phyloP scores from a whole-genome alignment of 2,113 vertebrate genomes.

The Macrotis lagotis region DNA sequence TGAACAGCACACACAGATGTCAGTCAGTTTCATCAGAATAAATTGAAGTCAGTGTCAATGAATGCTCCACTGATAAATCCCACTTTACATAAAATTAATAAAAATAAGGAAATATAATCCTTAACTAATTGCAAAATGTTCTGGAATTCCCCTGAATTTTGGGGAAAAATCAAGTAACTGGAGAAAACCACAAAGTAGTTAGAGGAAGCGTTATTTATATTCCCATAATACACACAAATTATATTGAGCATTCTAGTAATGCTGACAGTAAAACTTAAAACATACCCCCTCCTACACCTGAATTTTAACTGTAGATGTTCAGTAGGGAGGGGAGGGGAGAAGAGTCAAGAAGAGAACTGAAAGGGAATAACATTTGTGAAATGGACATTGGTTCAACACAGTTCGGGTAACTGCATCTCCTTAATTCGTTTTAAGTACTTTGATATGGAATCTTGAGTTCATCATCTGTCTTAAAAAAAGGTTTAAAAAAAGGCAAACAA shows the following conservation, averaged over 20 bases:
- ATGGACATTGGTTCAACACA: not conserved
- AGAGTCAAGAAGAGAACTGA: not conserved
- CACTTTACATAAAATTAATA: slow-evolving; percentile 93
- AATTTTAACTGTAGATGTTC: slow-evolving; percentile 40
- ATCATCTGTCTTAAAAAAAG: not conserved
- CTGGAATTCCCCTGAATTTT: slow-evolving; percentile 88
- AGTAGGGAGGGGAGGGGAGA: not conserved
- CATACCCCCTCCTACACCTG: slow-evolving; percentile 15
- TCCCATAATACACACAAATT: slow-evolving; percentile 59
- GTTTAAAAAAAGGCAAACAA: not conserved
- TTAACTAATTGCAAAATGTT: slow-evolving; percentile 89
- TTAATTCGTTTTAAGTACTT: not conserved
- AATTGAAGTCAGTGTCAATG: slow-evolving; percentile 90
- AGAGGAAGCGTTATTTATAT: slow-evolving; percentile 21
- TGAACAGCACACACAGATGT: slow-evolving; percentile 94
- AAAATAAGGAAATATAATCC: slow-evolving; percentile 93
- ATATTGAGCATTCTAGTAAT: slow-evolving; percentile 13
- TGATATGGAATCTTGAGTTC: not conserved
- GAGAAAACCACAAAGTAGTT: slow-evolving; percentile 63
- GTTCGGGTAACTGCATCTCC: not conserved
- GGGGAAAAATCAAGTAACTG: slow-evolving; percentile 50
- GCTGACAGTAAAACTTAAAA: slow-evolving; percentile 51
- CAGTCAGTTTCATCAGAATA: slow-evolving; percentile 95
- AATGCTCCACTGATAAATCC: slow-evolving; percentile 90
- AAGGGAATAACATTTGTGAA: not conserved